phyloP scores from a whole-genome alignment of 2,797 vertebrate genomes.

The Rhodeus uyekii region DNA sequence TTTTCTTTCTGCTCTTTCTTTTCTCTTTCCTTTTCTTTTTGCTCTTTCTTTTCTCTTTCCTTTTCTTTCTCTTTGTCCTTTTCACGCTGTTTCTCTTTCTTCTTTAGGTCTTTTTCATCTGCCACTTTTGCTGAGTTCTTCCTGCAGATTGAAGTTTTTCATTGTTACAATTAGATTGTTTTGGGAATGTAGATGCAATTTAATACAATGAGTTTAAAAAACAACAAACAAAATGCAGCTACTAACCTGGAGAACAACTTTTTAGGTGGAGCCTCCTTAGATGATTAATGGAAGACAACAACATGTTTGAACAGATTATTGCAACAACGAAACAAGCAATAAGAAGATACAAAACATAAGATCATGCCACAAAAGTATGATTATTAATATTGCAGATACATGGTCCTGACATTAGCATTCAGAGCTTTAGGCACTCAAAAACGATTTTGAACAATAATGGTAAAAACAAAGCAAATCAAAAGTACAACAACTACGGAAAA shows the following conservation, averaged over 20 bases:
- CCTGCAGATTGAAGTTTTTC: constrained; percentile 56
- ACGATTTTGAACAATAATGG: neutral
- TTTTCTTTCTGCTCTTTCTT: constrained; percentile 78
- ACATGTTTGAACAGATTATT: constrained; percentile 24
- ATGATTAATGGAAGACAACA: constrained; percentile 31
- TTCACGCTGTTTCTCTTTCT: constrained; percentile 73
- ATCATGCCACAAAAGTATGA: neutral
- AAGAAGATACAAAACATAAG: neutral
- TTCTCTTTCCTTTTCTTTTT: constrained; percentile 56
- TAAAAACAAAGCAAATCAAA: neutral
- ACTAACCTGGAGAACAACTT: constrained; percentile 71
- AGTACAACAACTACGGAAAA: too few species aligned
- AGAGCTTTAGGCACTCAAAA: neutral
- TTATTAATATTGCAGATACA: neutral
- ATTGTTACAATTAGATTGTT: neutral
- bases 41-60: constrained; percentile 49
- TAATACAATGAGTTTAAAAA: neutral
- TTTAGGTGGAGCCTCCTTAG: constrained; percentile 64
- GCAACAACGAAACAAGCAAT: neutral
- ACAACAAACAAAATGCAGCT: neutral
- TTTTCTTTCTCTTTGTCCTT: constrained; percentile 52
- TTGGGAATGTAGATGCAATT: neutral
- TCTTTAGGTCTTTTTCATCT: constrained; percentile 76
- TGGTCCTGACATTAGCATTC: neutral
- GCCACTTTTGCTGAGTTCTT: constrained; percentile 60